Evolutionary conservation across 2,113 vertebrate genomes (phyloP), one percentile per base, ranked within the genome.

Genomic region (Uria lomvia): DNA sequence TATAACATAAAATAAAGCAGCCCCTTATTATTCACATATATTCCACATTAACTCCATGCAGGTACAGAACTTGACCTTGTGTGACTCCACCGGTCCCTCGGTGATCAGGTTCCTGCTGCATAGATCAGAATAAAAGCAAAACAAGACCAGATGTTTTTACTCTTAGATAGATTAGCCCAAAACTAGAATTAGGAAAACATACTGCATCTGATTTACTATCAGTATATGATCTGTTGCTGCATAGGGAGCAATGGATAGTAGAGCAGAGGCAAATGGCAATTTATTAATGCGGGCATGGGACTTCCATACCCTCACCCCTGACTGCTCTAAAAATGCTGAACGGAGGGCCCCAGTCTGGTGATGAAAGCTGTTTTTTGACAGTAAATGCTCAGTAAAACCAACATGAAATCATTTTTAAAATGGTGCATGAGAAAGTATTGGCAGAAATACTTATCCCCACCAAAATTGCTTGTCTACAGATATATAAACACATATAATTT

Each of bases 281-380:
- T 98, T 97, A 97, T 97, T 98, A 97, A 95, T 86, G 86, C 13
- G 38, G 73, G 79, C 90, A 83, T 90, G 97, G 95, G 96, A 97
- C 83, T 94, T 88, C 77, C 73, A 88, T 86, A 91, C 71, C 62
- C 95, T 97, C 90, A 93, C 92, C 96, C 95, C 97, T 90, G 96
- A 97, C 97, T 97, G 97, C 97, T 98, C 98, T 96, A 98, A 98
- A 98, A 98, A 96, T 96, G 97, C 97, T 86, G 96, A 98, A 98
- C 68, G 90, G 80, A 98, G 97, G 74, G 73, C 94, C 91, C 91
- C 91, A 92, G 80, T 76, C 86, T 94, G 52, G 96, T 96, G 98
- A 96, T 97, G 98, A 98, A 98, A 98, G 94, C 76, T 95, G 73
- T 3, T 72, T 95, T 97, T 95, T 93, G 86, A 97, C 85, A 91